Base-by-base conservation (phyloP, 2,113 vertebrate genomes). In the Rissa tridactyla region DNA sequence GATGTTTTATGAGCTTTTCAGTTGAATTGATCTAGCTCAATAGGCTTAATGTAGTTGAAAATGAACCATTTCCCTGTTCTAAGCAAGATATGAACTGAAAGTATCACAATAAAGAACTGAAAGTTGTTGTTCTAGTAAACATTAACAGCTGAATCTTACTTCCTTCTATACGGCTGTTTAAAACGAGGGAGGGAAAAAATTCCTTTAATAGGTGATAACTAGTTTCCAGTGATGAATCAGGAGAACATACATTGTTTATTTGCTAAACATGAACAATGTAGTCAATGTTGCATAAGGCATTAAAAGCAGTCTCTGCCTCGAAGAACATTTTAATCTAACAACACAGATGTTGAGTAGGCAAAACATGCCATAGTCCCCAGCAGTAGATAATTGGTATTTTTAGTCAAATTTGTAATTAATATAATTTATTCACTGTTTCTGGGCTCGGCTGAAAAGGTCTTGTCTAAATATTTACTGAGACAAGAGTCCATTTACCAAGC, bases 311-410 rank as follows among this genome's bases (percentile, higher is more conserved):
- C 42, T 68, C 38, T 90, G 46, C 60, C n/a, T 93, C 5, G 1
- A 88, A 94, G 61, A 92, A 73, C 51, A 68, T 91, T 96, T 92
- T 78, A 71, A 62, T 88, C 69, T 71, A 64, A 71, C 38, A 66
- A 32, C 60, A 90, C 80, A 93, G 57, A 85, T 84, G 64, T 36
- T 90, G 32, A 88, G 86, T 86, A 92, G 82, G 47, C 60, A 94
- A 90, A 92, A 86, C 10, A 81, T 64, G 30, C 34, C n/a, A 57
- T 44, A 82, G 72, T 86, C 26, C 30, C 16, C 57, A 95, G 52
- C 18, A 75, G 51, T 34, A 75, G 55, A 75, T 90, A 94, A 86
- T 66, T 78, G 16, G 44, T 64, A 68, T 75, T 94, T 96, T 86
- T 82, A 13, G 38, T 90, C 11, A 86, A 55, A 70, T 90, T 81